These are phyloP conservation scores for Epizoanthus fatuus DNA, from an alignment of 92 coral and sea anemone genomes.

Conservation along the genomic window DNA sequence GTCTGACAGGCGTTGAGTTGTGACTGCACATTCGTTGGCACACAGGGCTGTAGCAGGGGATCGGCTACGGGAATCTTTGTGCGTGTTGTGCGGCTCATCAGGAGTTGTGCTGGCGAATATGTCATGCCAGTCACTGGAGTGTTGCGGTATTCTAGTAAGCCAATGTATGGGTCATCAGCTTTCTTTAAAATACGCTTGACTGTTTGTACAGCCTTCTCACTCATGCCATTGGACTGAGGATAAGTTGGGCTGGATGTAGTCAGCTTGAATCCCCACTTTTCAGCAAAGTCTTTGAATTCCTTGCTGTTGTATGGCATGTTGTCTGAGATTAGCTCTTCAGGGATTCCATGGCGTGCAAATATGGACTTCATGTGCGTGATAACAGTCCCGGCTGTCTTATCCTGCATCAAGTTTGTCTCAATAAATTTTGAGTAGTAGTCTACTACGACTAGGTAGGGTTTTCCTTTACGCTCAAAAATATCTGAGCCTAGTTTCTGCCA, in stretches of 20 bases:
- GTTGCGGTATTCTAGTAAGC: slow-evolving; percentile 65
- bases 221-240: slow-evolving; percentile 67
- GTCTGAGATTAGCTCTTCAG: slow-evolving; percentile 77
- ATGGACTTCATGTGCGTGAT: slow-evolving; percentile 66
- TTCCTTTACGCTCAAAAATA: slow-evolving; percentile 65
- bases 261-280: slow-evolving; percentile 70
- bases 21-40: slow-evolving; percentile 35
- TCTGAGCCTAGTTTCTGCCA: slow-evolving; percentile 77
- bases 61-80: slow-evolving; percentile 35
- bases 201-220: slow-evolving; percentile 67
- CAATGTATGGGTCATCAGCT: slow-evolving; percentile 56
- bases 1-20: slow-evolving; percentile 69
- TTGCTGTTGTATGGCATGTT: slow-evolving; percentile 74
- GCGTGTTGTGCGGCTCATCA: slow-evolving; percentile 42
- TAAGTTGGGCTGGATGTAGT: slow-evolving; percentile 78
- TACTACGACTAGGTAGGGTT: slow-evolving; percentile 64
- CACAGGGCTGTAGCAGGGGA: slow-evolving; percentile 36
- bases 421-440: slow-evolving; percentile 72
- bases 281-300: slow-evolving; percentile 72
- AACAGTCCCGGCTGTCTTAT: slow-evolving; percentile 69
- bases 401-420: slow-evolving; percentile 57
- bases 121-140: slow-evolving; percentile 69
- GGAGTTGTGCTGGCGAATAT: slow-evolving; percentile 69
- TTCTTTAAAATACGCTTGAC: slow-evolving; percentile 58
- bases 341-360: slow-evolving; percentile 73